These are phyloP conservation scores for Caranx ignobilis DNA, from an alignment of 2,113 vertebrate species.

Conservation along the genomic window DNA sequence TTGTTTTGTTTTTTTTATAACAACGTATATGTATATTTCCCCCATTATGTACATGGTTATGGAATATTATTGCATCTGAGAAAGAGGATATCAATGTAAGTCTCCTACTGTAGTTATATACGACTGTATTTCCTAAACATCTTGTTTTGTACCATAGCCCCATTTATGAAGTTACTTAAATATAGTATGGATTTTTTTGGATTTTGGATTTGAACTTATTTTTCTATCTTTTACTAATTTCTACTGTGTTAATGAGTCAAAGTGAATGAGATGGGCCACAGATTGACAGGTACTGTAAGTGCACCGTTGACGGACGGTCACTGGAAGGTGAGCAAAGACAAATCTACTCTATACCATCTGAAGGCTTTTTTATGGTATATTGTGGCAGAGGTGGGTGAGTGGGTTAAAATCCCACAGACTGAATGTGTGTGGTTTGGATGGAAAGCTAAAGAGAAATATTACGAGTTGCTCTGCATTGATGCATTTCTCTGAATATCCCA, in stretches of 20 bases:
- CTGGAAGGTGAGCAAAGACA: conserved; percentile 10
- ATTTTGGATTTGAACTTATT: conserved; percentile 73
- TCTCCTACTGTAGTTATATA: conserved; percentile 62
- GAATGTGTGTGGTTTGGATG: conserved; percentile 23
- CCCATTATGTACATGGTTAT: conserved; percentile 73
- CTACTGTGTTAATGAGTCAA: conserved; percentile 35
- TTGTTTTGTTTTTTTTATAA: conserved; percentile 51
- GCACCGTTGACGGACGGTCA: neutral
- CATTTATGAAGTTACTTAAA: conserved; percentile 52
- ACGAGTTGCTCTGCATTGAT: neutral
- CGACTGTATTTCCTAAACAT: conserved; percentile 56
- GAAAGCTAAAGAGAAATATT: conserved; percentile 9
- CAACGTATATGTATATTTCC: conserved; percentile 75
- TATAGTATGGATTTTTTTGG: conserved; percentile 39
- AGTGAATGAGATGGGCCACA: conserved; percentile 17
- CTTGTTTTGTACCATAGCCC: conserved; percentile 65
- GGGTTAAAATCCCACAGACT: neutral
- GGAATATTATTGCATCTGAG: conserved; percentile 75
- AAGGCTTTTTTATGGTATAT: conserved; percentile 28
- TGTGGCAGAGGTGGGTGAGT: neutral
- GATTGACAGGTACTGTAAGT: neutral
- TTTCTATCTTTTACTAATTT: conserved; percentile 79
- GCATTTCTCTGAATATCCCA: conserved; percentile 35
- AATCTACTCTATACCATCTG: conserved; percentile 24
- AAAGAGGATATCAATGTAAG: conserved; percentile 67